Conservation (phyloP, 2,797 vertebrate genomes). For the Anas georgica region DNA sequence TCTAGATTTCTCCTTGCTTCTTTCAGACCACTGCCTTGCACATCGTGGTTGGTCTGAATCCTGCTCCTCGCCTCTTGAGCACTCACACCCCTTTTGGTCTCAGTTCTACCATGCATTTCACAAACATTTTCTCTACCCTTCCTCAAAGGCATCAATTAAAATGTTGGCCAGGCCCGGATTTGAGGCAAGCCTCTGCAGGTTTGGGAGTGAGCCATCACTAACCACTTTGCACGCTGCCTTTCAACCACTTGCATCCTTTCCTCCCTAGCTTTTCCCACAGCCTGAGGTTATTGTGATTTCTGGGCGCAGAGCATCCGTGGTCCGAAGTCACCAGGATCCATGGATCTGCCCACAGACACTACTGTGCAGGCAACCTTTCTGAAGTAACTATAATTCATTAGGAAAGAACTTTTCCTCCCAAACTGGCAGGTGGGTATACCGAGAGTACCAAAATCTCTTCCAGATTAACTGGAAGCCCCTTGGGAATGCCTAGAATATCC, state of each 20-base stretch:
- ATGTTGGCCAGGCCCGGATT: background rate
- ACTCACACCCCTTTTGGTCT: rapidly evolving
- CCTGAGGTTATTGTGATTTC: background rate
- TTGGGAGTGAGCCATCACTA: background rate
- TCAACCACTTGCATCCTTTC: background rate
- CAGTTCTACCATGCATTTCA: background rate
- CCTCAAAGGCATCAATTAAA: background rate
- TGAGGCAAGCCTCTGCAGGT: background rate
- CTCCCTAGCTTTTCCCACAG: background rate
- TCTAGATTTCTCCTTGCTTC: background rate
- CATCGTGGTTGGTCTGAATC: background rate
- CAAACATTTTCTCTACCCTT: background rate
- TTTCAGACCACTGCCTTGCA: background rate
- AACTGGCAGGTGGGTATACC: background rate
- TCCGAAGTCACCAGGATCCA: background rate
- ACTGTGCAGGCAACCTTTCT: background rate
- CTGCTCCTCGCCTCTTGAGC: background rate
- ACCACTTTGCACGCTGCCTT: background rate
- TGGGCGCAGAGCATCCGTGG: background rate
- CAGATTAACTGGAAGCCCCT: background rate
- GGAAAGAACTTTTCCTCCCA: background rate
- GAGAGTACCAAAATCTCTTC: background rate
- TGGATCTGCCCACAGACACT: background rate
- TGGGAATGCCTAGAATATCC: background rate
- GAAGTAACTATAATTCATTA: background rate